Percentiles rank a stretch among this genome's conserved stretches.
Evolutionary conservation across 2,888 invertebrate species (phyloP).

Genomic region (Dioctria linearis): DNA sequence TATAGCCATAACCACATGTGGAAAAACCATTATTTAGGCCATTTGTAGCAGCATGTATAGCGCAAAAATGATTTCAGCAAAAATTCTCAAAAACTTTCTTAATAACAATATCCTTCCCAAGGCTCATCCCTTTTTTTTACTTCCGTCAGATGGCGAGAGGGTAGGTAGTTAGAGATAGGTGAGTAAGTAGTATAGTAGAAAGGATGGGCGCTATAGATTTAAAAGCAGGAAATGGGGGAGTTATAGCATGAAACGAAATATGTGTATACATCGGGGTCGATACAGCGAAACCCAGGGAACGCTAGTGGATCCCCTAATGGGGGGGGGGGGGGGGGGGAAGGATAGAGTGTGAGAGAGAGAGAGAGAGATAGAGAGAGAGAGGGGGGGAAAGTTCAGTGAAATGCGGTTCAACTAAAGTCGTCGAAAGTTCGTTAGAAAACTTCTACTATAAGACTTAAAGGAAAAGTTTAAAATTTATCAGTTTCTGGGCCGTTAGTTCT

Average conservation of each 20-base stretch:
- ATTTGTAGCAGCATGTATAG: conserved; percentile 3
- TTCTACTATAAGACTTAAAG: conserved; percentile 44
- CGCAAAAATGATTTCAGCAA: conserved; percentile 45
- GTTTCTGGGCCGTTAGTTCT: conserved; percentile 51
- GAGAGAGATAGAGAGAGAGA: too few relatives aligned
- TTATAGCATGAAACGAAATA: background rate
- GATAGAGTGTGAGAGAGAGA: background rate
- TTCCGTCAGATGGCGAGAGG: background rate
- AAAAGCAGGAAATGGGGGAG: background rate
- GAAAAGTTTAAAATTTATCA: conserved; percentile 53
- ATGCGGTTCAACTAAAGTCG: conserved; percentile 29
- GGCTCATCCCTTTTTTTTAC: background rate
- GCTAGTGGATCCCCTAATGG: background rate
- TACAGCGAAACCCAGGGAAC: conserved; percentile 5
- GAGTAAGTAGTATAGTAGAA: too few relatives aligned
- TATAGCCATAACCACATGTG: conserved; percentile 44
- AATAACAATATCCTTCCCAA: conserved; percentile 37
- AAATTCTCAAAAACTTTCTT: conserved; percentile 48
- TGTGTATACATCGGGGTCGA: conserved; percentile 31
- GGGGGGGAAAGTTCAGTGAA: too few relatives aligned
- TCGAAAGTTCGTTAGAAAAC: conserved; percentile 52
- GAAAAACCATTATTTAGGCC: conserved; percentile 33
- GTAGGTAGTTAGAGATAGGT: background rate
- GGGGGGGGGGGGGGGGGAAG: background rate
- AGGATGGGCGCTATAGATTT: too few relatives aligned